Percentiles rank a stretch among this genome's conserved stretches.
These are phyloP conservation scores for Parasteatoda lunata DNA, from an alignment of 2,888 invertebrate species.

Conservation along the genomic window DNA sequence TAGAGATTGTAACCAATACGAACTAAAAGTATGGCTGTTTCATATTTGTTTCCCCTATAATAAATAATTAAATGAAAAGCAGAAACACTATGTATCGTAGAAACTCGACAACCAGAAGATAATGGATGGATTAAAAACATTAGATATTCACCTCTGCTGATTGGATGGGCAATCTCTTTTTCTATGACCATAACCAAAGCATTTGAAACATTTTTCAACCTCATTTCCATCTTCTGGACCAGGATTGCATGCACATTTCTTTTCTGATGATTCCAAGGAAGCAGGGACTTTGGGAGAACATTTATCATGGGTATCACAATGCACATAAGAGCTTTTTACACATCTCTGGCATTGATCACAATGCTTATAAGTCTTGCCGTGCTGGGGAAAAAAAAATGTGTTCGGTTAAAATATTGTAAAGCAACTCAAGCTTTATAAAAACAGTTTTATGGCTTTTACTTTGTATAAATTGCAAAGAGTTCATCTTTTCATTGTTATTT, in stretches of 20 bases:
- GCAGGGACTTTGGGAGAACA: conserved; percentile 73
- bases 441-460: too few species aligned
- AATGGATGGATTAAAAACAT: not conserved
- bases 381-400: conserved; percentile 74
- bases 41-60: too few species aligned
- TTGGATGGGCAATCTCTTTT: conserved; percentile 37
- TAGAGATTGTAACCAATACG: too few species aligned
- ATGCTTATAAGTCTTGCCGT: conserved; percentile 82
- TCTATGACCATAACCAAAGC: conserved; percentile 53
- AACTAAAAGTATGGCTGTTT: too few species aligned
- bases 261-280: not conserved
- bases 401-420: not conserved
- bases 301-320: conserved; percentile 83
- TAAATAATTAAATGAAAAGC: too few species aligned
- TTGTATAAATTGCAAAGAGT: too few species aligned
- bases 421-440: too few species aligned
- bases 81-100: too few species aligned
- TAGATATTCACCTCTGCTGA: conserved; percentile 9
- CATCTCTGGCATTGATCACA: conserved; percentile 82
- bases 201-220: conserved; percentile 32
- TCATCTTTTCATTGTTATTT: not conserved
- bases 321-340: conserved; percentile 88
- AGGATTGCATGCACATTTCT: conserved; percentile 75
- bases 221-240: conserved; percentile 22
- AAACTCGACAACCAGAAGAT: too few species aligned